phyloP scores from a whole-genome alignment of 2,113 vertebrate species.

The Calyptomena viridis region DNA sequence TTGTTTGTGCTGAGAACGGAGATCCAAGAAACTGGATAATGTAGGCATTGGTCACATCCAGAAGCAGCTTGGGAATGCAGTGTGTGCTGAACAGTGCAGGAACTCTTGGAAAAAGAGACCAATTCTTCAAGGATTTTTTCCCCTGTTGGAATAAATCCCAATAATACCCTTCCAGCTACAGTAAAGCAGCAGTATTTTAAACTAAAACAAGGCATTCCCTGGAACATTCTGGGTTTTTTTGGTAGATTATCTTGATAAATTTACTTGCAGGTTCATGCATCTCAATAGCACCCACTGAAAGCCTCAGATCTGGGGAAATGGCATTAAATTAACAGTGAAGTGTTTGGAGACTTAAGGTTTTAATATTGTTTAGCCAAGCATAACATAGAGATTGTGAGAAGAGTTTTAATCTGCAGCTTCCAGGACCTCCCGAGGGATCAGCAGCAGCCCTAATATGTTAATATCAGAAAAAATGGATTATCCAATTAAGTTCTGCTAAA shows the following conservation, averaged over 20 bases:
- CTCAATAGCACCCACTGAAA: background rate
- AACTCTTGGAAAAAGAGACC: background rate
- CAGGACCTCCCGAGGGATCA: constrained; percentile 19
- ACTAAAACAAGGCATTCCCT: background rate
- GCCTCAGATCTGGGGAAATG: background rate
- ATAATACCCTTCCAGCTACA: constrained; percentile 1
- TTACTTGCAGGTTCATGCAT: background rate
- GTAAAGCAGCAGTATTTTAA: constrained; percentile 9
- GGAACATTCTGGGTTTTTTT: constrained; percentile 8
- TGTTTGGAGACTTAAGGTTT: background rate
- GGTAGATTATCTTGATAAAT: constrained; percentile 15
- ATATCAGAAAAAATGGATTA: constrained; percentile 66
- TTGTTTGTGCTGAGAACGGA: background rate
- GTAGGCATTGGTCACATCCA: background rate
- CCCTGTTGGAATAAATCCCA: constrained; percentile 10
- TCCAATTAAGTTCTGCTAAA: constrained; percentile 64
- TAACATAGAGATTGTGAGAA: constrained; percentile 25
- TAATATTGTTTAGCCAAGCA: constrained; percentile 37
- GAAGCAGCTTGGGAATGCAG: background rate
- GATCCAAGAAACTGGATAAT: background rate
- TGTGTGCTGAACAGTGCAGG: background rate
- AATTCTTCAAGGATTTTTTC: background rate
- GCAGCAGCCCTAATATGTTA: constrained; percentile 42
- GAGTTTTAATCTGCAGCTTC: constrained; percentile 57
- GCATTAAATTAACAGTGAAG: constrained; percentile 14